phyloP scores from a whole-genome alignment of 2,113 vertebrate species.

The Urocitellus parryii region DNA sequence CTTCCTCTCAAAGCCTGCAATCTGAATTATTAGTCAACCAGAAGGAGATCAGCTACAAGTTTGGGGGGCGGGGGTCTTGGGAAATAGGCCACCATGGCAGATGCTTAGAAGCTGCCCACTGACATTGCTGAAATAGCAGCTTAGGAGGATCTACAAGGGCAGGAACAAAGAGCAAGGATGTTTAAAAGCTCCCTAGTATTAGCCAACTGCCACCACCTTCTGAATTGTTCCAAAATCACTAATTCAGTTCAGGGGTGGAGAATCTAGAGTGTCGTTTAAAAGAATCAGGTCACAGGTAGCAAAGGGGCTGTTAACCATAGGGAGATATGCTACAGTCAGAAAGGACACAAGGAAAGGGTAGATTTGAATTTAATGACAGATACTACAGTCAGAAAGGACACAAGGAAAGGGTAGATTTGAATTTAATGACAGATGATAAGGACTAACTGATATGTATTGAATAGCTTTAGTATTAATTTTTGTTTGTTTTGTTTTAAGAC shows the following conservation, averaged over 20 bases:
- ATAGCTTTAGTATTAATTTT: background rate
- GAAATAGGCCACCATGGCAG: background rate
- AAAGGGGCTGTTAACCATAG: background rate
- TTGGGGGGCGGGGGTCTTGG: background rate
- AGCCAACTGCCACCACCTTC: background rate
- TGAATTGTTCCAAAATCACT: background rate
- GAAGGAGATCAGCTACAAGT: background rate
- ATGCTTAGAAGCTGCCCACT: background rate
- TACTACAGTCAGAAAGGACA: background rate
- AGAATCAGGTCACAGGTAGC: background rate
- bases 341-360: background rate
- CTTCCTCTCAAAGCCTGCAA: background rate
- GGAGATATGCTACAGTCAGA: background rate
- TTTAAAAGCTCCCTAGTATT: background rate
- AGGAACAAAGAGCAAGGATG: background rate
- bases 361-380: background rate
- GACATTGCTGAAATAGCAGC: accelerated
- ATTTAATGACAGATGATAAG: background rate
- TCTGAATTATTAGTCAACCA: background rate
- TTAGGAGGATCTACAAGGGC: accelerated
- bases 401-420: accelerated
- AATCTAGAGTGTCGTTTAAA: background rate
- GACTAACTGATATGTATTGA: background rate
- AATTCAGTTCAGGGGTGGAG: background rate
- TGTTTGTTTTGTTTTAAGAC: conserved; percentile 16